Conservation (phyloP, 2,797 vertebrate species). For the Chrysocyon brachyurus region DNA sequence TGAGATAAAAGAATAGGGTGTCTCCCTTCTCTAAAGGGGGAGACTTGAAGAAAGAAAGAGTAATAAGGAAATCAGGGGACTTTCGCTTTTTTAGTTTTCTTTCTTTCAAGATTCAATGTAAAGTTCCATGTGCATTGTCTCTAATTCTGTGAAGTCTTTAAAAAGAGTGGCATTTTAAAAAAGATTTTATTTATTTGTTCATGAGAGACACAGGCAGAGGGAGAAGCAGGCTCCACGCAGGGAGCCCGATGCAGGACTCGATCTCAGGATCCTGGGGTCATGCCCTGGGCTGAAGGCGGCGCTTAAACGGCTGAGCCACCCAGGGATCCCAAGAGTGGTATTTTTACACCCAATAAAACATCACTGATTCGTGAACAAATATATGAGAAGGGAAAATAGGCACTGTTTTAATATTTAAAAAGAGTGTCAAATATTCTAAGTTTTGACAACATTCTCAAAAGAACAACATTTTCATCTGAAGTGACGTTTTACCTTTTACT, state of each 20-base stretch:
- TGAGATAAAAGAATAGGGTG: background rate
- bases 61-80: background rate
- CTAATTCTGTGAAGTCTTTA: constrained; percentile 25
- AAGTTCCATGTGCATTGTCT: background rate
- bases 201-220: too few relatives aligned
- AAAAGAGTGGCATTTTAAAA: background rate
- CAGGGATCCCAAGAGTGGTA: background rate
- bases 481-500: background rate
- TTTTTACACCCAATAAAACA: constrained; percentile 3
- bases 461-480: background rate
- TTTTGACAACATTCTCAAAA: constrained; percentile 46
- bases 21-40: background rate
- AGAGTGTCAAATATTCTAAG: constrained; percentile 33
- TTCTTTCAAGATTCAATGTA: background rate
- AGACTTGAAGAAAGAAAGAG: background rate
- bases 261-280: too few relatives aligned
- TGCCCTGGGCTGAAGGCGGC: too few relatives aligned
- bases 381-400: background rate
- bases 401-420: constrained; percentile 46
- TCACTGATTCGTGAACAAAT: background rate
- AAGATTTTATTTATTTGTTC: too few relatives aligned
- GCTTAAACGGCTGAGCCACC: too few relatives aligned
- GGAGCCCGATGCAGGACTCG: too few relatives aligned
- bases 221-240: too few relatives aligned
- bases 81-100: constrained; percentile 13